Evolutionary conservation across 2,888 invertebrate species (phyloP).

Genomic region (Acleris holmiana): DNA sequence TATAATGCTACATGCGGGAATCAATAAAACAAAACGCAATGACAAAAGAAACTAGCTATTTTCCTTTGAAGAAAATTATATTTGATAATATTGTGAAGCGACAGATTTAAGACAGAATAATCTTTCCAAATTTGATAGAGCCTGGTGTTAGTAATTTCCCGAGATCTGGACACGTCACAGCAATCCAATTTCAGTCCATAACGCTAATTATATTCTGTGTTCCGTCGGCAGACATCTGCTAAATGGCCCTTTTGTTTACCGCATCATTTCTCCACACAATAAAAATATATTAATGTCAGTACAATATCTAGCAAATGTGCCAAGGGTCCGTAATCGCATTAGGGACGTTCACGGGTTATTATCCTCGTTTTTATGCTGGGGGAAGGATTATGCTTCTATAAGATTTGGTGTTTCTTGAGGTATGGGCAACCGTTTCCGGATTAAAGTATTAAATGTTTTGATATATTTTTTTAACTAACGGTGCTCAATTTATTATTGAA

Average conservation of each 20-base stretch:
- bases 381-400: constrained; percentile 58
- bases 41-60: no score
- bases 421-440: neutral
- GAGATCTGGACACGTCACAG: constrained; percentile 3
- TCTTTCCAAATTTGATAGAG: neutral
- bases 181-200: constrained; percentile 35
- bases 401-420: constrained; percentile 23
- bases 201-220: constrained; percentile 34
- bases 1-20: no score
- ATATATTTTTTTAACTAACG: no score
- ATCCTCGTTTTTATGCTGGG: constrained; percentile 74
- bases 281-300: constrained; percentile 78
- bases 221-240: constrained; percentile 56
- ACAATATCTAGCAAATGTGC: constrained; percentile 63
- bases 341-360: constrained; percentile 78
- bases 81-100: no score
- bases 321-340: constrained; percentile 65
- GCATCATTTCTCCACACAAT: constrained; percentile 72
- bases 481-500: no score
- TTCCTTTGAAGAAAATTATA: no score
- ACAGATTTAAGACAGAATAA: neutral
- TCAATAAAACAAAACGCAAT: no score
- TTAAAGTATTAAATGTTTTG: no score
- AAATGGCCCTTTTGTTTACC: constrained; percentile 74
- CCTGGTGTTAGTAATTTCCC: neutral